Percentiles rank a stretch among this genome's conserved stretches.
Conservation (phyloP, 2,797 vertebrate genomes). For the Sebastes jordani region DNA sequence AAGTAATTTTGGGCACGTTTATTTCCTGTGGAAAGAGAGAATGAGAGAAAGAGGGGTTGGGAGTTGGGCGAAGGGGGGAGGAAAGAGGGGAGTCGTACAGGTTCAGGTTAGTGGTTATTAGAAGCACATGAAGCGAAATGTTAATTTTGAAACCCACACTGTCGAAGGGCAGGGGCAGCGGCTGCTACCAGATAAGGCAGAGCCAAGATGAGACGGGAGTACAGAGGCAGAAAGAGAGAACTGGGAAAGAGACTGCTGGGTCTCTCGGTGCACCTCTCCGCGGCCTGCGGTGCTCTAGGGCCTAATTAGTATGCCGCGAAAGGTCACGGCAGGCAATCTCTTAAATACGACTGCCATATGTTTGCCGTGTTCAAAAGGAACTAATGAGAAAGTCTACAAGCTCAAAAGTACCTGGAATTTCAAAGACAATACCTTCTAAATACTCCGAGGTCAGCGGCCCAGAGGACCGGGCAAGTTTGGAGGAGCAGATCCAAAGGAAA, state of each 20-base stretch:
- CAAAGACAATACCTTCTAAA: constrained; percentile 87
- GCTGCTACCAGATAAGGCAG: constrained; percentile 88
- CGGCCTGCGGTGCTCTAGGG: constrained; percentile 87
- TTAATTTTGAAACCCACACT: constrained; percentile 97
- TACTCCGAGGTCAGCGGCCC: constrained; percentile 80
- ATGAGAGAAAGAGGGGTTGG: constrained; percentile 52
- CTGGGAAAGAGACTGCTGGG: constrained; percentile 61
- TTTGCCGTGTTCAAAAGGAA: constrained; percentile 89
- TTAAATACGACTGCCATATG: constrained; percentile 93
- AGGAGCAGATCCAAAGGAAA: constrained; percentile 73
- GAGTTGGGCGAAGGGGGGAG: constrained; percentile 21
- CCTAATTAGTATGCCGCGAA: constrained; percentile 95
- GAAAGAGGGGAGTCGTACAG: constrained; percentile 60
- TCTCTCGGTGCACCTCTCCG: constrained; percentile 75
- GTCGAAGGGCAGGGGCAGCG: constrained; percentile 82
- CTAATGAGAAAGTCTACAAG: constrained; percentile 94
- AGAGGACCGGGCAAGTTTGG: constrained; percentile 65
- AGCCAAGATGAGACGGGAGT: constrained; percentile 70
- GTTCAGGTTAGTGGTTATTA: constrained; percentile 95
- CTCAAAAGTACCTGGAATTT: constrained; percentile 84
- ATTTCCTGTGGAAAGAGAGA: constrained; percentile 93
- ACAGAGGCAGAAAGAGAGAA: constrained; percentile 63
- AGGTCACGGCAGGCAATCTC: constrained; percentile 94
- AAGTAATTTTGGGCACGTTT: constrained; percentile 95
- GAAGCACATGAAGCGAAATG: constrained; percentile 99